A percentile compares a stretch with the other conserved stretches of the same genome.
Evolutionary conservation across 37 sponge, comb jelly and placozoan species (phyloP).

Genomic region (Agelas oroides): DNA sequence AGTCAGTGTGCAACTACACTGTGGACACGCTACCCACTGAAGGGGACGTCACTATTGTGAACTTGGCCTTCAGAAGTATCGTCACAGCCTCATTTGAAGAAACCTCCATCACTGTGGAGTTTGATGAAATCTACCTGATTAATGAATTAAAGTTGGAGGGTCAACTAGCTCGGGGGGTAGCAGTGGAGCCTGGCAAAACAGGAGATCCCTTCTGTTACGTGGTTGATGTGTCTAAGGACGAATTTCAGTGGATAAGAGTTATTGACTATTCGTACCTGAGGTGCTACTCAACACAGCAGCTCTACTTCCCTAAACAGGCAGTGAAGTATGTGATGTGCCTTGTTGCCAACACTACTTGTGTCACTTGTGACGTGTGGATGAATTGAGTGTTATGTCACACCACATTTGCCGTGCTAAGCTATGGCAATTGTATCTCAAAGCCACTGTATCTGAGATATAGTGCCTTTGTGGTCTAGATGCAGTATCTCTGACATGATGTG

Average conservation of each 20-base stretch:
- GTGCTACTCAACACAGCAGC: not conserved
- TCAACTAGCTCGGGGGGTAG: not conserved
- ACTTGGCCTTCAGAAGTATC: not conserved
- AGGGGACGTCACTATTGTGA: not conserved
- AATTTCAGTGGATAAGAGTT: not conserved
- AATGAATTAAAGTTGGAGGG: constrained; percentile 1
- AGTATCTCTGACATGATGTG: too few relatives aligned
- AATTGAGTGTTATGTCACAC: too few relatives aligned
- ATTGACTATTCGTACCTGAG: not conserved
- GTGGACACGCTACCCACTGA: not conserved
- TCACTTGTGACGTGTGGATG: not conserved
- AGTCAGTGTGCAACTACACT: not conserved
- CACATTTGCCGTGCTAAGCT: too few relatives aligned
- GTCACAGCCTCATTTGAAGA: not conserved
- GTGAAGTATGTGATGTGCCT: not conserved
- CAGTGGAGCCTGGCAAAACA: not conserved
- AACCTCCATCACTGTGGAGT: not conserved
- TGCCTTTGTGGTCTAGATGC: too few relatives aligned
- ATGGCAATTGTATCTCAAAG: too few relatives aligned
- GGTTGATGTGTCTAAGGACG: not conserved
- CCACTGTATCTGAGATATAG: too few relatives aligned
- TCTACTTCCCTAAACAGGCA: constrained; percentile 9
- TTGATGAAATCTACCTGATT: not conserved
- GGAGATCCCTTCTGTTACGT: not conserved
- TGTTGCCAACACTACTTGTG: too few relatives aligned